Conservation (phyloP, 2,888 invertebrate genomes). For the Melanostoma scalare region DNA sequence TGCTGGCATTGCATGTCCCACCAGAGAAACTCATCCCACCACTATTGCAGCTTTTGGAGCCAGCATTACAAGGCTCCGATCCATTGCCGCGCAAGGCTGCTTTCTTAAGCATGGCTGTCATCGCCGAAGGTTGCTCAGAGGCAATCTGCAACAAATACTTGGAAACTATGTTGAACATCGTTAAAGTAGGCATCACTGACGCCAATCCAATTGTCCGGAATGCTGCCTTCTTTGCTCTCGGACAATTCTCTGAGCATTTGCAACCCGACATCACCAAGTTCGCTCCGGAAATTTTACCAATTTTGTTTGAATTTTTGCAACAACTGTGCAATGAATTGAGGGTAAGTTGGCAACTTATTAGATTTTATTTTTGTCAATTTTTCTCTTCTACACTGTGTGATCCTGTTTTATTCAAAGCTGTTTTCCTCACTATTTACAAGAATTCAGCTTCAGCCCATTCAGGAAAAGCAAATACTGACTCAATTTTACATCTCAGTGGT, state of each 20-base stretch:
- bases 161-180: conserved; percentile 86
- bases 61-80: conserved; percentile 85
- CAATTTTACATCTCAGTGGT: conserved; percentile 78
- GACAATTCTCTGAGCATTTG: conserved; percentile 91
- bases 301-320: conserved; percentile 88
- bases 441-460: conserved; percentile 71
- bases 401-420: conserved; percentile 73
- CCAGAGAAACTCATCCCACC: conserved; percentile 89
- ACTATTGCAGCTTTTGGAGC: conserved; percentile 86
- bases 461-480: conserved; percentile 76
- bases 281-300: conserved; percentile 87
- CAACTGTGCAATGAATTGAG: conserved; percentile 84
- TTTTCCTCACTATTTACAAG: conserved; percentile 55
- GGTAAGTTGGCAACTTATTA: conserved; percentile 76
- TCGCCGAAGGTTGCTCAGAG: conserved; percentile 91
- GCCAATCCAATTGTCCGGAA: conserved; percentile 86
- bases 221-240: conserved; percentile 90
- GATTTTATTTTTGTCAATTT: conserved; percentile 23
- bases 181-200: conserved; percentile 88
- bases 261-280: conserved; percentile 91
- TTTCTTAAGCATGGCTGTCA: conserved; percentile 88
- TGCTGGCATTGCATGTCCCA: conserved; percentile 88
- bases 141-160: conserved; percentile 88
- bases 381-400: conserved; percentile 35
- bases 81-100: conserved; percentile 87